These are phyloP conservation scores for Saccopteryx bilineata DNA, from an alignment of 2,113 vertebrate genomes.

Conservation along the genomic window DNA sequence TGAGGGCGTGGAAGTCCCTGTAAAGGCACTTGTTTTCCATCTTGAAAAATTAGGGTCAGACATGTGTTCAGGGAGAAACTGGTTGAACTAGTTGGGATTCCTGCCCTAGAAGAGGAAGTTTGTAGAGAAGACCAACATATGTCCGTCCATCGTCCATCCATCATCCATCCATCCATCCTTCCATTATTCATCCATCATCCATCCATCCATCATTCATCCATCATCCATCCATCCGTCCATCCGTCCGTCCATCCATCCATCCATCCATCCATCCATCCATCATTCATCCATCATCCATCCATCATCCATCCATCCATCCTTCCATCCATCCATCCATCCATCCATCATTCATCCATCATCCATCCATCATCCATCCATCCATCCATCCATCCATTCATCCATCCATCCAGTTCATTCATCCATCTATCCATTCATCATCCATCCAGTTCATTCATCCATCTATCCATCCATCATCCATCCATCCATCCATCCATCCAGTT, in stretches of 20 bases:
- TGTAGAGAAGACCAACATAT: not conserved
- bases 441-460: too few relatives aligned
- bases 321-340: not conserved
- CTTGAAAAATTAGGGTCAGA: not conserved
- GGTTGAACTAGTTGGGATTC: fast-evolving
- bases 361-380: not conserved
- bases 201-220: fast-evolving
- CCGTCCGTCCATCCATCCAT: fast-evolving
- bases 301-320: not conserved
- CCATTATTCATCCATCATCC: not conserved
- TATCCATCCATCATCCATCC: not conserved
- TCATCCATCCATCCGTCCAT: not conserved
- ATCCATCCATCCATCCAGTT: not conserved
- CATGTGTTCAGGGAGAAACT: not conserved
- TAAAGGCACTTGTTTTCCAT: not conserved
- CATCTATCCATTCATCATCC: not conserved
- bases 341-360: too few relatives aligned
- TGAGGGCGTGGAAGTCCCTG: fast-evolving
- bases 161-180: not conserved
- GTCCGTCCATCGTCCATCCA: not conserved
- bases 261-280: fast-evolving
- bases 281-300: not conserved
- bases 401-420: not conserved
- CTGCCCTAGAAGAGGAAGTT: not conserved
- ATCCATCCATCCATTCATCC: not conserved